phyloP scores from a whole-genome alignment of 2,797 vertebrate species.

The Scyliorhinus canicula region DNA sequence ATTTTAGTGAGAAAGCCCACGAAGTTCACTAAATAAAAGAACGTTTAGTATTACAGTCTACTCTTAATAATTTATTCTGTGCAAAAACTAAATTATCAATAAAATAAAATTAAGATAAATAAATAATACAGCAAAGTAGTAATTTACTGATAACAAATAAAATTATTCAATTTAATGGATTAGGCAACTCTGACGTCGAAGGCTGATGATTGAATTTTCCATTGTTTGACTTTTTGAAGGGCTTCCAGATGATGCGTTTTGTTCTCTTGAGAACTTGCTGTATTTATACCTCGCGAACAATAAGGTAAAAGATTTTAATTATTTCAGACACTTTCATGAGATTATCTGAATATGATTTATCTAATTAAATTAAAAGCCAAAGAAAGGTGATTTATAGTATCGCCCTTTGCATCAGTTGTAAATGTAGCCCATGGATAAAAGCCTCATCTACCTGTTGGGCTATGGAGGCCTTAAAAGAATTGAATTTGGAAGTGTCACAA shows the following conservation, averaged over 20 bases:
- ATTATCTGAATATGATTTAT: not conserved
- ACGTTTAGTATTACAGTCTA: not conserved
- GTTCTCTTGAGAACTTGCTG: conserved; percentile 79
- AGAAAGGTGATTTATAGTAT: not conserved
- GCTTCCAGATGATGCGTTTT: conserved; percentile 84
- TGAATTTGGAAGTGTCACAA: conserved; percentile 1
- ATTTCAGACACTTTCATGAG: not conserved
- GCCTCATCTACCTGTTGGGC: not conserved
- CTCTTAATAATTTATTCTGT: not conserved
- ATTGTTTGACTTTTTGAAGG: conserved; percentile 55
- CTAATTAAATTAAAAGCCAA: not conserved
- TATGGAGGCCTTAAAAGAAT: not conserved
- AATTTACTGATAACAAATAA: not conserved
- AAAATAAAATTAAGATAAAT: not conserved
- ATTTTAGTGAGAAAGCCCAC: not conserved
- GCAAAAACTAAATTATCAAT: not conserved
- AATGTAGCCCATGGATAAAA: not conserved
- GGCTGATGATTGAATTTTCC: not conserved
- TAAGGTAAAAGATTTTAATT: conserved; percentile 63
- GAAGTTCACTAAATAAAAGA: not conserved
- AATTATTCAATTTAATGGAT: not conserved
- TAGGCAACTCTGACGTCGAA: not conserved
- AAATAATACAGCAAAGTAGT: not conserved
- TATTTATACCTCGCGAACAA: conserved; percentile 97
- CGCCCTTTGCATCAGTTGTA: not conserved